Evolutionary conservation across 2,888 invertebrate species (phyloP).

Genomic region (Drosophila pseudotalamancana): DNA sequence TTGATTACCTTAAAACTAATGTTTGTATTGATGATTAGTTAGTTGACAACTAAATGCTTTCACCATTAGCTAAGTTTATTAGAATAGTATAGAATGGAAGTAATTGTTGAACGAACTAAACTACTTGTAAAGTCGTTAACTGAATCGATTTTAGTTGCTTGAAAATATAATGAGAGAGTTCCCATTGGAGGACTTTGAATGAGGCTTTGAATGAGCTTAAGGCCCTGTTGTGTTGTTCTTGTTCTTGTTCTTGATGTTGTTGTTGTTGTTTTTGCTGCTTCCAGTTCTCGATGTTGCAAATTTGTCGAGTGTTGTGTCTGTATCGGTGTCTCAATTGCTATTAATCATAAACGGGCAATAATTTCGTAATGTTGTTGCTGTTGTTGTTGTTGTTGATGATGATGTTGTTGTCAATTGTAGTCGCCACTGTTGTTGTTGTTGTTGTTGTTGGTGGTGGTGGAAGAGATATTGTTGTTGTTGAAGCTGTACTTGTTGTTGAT

Average conservation of each 20-base stretch:
- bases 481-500: constrained; percentile 49
- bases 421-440: constrained; percentile 49
- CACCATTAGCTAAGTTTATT: constrained; percentile 11
- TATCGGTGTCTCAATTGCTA: constrained; percentile 19
- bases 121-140: neutral
- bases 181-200: neutral
- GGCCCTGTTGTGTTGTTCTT: constrained; percentile 4
- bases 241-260: constrained; percentile 17
- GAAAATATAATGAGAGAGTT: neutral
- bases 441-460: constrained; percentile 12
- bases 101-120: neutral
- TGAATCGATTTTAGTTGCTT: neutral
- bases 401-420: constrained; percentile 48
- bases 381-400: constrained; percentile 50
- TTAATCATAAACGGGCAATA: constrained; percentile 75
- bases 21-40: constrained; percentile 9
- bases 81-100: neutral
- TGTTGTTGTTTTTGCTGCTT: constrained; percentile 1
- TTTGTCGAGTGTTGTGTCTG: constrained; percentile 1
- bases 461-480: constrained; percentile 46
- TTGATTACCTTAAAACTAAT: neutral
- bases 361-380: constrained; percentile 76
- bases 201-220: constrained; percentile 1
- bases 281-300: neutral
- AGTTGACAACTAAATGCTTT: constrained; percentile 18